A percentile compares a stretch with the other conserved stretches of the same genome.
Evolutionary conservation across 2,113 vertebrate species (phyloP).

Genomic region (Calidris pugnax): DNA sequence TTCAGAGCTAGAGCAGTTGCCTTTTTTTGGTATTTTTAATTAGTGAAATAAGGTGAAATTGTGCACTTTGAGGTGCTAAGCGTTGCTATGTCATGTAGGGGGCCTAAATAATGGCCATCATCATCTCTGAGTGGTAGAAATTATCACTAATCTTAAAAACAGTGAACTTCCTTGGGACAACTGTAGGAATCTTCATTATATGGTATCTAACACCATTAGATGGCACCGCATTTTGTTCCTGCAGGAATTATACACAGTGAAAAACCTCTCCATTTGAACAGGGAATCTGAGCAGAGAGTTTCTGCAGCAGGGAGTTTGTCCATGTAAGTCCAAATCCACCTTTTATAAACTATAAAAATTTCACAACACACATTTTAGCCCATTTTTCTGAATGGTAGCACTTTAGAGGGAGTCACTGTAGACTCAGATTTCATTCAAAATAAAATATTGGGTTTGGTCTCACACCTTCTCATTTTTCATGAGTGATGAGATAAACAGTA

Average conservation of each 20-base stretch:
- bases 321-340: not conserved
- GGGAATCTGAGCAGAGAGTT: not conserved
- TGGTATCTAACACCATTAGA: not conserved
- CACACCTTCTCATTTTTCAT: not conserved
- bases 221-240: not conserved
- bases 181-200: not conserved
- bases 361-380: not conserved
- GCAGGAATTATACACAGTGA: not conserved
- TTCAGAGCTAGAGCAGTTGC: accelerated
- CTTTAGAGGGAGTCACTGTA: not conserved
- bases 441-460: not conserved
- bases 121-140: not conserved
- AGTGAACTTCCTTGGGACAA: not conserved
- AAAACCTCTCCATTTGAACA: not conserved
- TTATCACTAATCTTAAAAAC: not conserved
- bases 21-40: not conserved
- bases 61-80: not conserved
- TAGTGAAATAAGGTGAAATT: not conserved
- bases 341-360: not conserved
- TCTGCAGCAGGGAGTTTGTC: not conserved
- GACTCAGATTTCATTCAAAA: not conserved
- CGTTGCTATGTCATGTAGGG: not conserved
- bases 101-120: not conserved
- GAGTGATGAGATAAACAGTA: not conserved
- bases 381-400: not conserved